A percentile compares a stretch with the other conserved stretches of the same genome.
Conservation (phyloP, 2,888 invertebrate species). For the Heliconius aoede region DNA sequence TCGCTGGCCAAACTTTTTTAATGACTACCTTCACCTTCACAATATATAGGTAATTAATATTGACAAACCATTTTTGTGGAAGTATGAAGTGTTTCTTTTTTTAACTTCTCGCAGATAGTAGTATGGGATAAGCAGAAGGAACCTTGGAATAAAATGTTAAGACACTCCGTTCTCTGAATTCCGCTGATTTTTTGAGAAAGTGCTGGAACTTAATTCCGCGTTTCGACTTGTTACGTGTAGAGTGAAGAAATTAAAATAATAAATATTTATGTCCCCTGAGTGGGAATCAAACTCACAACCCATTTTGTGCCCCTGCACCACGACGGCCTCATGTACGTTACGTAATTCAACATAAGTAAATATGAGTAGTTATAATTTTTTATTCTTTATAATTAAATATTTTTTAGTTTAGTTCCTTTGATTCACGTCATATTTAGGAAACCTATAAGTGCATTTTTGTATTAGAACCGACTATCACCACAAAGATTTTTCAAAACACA, state of each 20-base stretch:
- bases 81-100: neutral
- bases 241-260: neutral
- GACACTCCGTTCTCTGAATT: too few relatives aligned
- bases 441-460: too few relatives aligned
- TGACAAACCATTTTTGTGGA: neutral
- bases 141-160: neutral
- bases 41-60: neutral
- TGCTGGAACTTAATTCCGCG: too few relatives aligned
- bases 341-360: too few relatives aligned
- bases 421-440: too few relatives aligned
- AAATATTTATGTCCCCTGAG: neutral
- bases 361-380: too few relatives aligned
- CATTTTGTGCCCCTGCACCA: too few relatives aligned
- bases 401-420: too few relatives aligned
- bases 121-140: neutral
- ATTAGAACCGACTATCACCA: neutral
- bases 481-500: neutral
- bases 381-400: too few relatives aligned
- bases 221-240: neutral
- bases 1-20: slow-evolving; percentile 20
- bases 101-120: too few relatives aligned
- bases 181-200: too few relatives aligned
- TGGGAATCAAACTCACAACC: neutral
- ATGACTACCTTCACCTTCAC: slow-evolving; percentile 3
- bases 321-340: too few relatives aligned